phyloP scores from a whole-genome alignment of 2,888 invertebrate species.

The Ectropis crepuscularia region DNA sequence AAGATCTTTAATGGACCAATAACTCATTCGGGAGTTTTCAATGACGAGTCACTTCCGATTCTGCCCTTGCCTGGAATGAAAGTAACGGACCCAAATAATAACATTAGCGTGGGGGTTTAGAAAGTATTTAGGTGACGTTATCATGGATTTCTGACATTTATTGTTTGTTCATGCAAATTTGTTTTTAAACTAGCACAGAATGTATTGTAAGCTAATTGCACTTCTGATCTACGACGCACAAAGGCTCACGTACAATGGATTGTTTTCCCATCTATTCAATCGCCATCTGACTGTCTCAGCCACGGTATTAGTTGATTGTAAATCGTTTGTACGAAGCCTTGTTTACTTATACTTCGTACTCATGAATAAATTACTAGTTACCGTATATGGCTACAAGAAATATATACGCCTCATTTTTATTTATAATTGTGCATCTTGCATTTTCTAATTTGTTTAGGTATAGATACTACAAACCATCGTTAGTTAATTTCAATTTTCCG shows the following conservation, averaged over 20 bases:
- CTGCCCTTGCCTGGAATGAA: too few species aligned
- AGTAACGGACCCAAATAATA: too few species aligned
- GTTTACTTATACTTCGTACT: constrained; percentile 3
- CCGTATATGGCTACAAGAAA: neutral
- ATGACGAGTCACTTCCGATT: too few species aligned
- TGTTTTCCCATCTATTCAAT: neutral
- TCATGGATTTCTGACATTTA: neutral
- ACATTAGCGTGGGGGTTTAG: neutral
- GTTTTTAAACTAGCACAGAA: neutral
- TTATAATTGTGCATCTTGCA: neutral
- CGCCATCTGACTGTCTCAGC: neutral
- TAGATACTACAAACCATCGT: neutral
- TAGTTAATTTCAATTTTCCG: neutral
- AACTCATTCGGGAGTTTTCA: too few species aligned
- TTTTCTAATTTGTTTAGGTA: neutral
- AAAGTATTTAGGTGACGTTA: neutral
- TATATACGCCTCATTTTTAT: neutral
- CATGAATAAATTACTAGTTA: constrained; percentile 16
- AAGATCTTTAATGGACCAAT: too few species aligned
- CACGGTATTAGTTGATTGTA: constrained; percentile 5
- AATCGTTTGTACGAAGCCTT: constrained; percentile 7
- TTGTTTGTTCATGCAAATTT: neutral
- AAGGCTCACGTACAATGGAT: neutral
- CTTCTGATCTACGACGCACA: neutral
- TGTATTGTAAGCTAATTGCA: neutral